Evolutionary conservation across 23 tunicate genomes (phyloP), one percentile per base, ranked within the genome.

Genomic region (Halocynthia aurantium): DNA sequence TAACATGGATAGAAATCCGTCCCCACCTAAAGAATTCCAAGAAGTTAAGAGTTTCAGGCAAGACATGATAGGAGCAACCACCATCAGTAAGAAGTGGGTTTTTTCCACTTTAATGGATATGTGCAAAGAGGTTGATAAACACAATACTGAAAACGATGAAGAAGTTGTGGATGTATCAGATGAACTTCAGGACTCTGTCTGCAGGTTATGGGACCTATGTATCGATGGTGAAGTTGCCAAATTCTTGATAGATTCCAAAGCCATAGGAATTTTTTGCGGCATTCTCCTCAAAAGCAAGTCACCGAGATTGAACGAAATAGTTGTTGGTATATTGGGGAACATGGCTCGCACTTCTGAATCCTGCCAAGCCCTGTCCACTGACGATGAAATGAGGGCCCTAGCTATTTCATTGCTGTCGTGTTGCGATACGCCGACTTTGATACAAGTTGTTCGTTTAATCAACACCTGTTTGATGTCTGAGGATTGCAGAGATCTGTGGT

Each of bases 11-110:
- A 70, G 96, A 70, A 89, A 89, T 76, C 96, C 96, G 7, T 89
- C 96, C 0, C 96, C 96, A 9, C 96, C 96, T 13, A 84, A 83
- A 20, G 96, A 89, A 62, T 84, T 89, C 76, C 88, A 89, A 51
- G 85, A 84, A 49, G 52, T 55, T 6, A 82, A 89, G 6, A 53
- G 76, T 7, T 89, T 85, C 64, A 76, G 83, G 18, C 85, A 87
- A 22, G 96, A 89, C 63, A 80, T 77, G 53, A 83, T 89, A 21
- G 88, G 88, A 20, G 84, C 60, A 8, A 89, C 96, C 0, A 83
- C 96, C 10, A 89, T 89, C 12, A 89, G 96, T 76, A 89, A 89
- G 58, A 87, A 89, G 31, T 89, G 96, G 96, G 96, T 89, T 69
- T 72, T 81, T 52, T 60, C 76, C 65, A 84, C 87, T 10, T 50